Base-by-base conservation (phyloP, 1,140 invertebrate genomes). In the Hydropsyche tenuis region DNA sequence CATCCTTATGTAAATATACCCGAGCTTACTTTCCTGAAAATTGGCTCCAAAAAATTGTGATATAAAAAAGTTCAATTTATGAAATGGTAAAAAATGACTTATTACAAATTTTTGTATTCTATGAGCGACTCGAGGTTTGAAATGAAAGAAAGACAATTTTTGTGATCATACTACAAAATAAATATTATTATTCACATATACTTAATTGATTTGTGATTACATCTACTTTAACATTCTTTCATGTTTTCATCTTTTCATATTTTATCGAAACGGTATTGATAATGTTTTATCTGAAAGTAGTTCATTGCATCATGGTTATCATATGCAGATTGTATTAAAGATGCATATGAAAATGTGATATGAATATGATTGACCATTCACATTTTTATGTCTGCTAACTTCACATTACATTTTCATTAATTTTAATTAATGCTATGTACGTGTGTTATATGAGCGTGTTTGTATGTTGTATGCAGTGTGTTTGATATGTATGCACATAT, bases 281-380 rank as follows among this genome's bases (percentile, higher is more conserved):
- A 37, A 4, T 4, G 30, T 37, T 37, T 3, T 37, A 37, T 37
- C 9, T 9, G 30, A 37, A 37, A 37, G n/a, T 37, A 37, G 43
- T 75, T 75, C 76, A 78, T 78, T 78, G 76, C 76, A 78, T 78
- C 76, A 37, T 48, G 76, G 76, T 75, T 56, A 20, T 75, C 74
- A 78, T 78, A 74, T 75, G 71, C 60, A 69, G 69, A 65, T 43
- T 63, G 45, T 68, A 12, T 45, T 56, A 42, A 14, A 65, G 22
- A 60, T 60, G 30, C 30, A 37, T 37, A 45, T 16, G 23, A 42
- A 70, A 75, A 73, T 73, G 64, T 65, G 65, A 51, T 73, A 66
- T 65, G 72, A 73, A 66, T 56, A 42, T 1, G 6, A 56, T 2
- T 60, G 22, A 22, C 12, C 18, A 60, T 25, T 60, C 25, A 11